Percentiles rank a stretch among this genome's conserved stretches.
phyloP scores from a whole-genome alignment of 1,140 invertebrate genomes.

The Potamilus streckersoni region DNA sequence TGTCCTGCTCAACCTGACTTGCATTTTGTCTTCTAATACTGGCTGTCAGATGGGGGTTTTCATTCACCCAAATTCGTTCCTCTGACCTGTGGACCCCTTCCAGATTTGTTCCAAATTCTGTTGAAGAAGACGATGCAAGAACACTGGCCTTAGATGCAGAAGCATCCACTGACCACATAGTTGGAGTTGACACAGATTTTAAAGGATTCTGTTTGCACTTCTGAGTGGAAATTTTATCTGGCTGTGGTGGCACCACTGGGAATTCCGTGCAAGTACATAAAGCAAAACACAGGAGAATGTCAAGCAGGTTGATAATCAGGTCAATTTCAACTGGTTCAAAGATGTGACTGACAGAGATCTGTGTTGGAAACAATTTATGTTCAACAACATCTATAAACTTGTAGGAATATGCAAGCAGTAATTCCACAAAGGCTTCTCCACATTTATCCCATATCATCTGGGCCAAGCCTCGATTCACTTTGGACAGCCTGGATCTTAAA shows the following conservation, averaged over 20 bases:
- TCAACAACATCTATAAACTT: conserved; percentile 20
- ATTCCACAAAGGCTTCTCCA: conserved; percentile 19
- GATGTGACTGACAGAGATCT: background rate
- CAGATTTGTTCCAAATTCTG: background rate
- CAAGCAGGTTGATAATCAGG: conserved; percentile 30
- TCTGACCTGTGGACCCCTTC: conserved; percentile 13
- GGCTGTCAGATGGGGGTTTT: conserved; percentile 22
- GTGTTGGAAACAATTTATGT: background rate
- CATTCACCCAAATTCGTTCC: conserved; percentile 15
- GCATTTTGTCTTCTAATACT: conserved; percentile 2
- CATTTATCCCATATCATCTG: conserved; percentile 40
- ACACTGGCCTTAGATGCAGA: background rate
- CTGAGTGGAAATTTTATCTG: conserved; percentile 5
- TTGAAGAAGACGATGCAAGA: too few species aligned
- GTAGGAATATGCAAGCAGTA: conserved; percentile 30
- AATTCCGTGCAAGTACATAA: conserved; percentile 35
- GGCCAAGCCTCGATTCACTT: conserved; percentile 33
- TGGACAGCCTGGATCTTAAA: conserved; percentile 26
- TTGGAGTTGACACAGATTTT: conserved; percentile 15
- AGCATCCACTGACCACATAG: background rate
- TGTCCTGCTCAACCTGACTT: conserved; percentile 8
- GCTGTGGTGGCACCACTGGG: conserved; percentile 23
- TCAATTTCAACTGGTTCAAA: conserved; percentile 33
- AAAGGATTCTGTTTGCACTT: background rate
- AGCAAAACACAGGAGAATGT: conserved; percentile 33